Percentiles rank a stretch among this genome's conserved stretches.
phyloP scores from a whole-genome alignment of 2,888 invertebrate genomes.

The Caenorhabditis afra region DNA sequence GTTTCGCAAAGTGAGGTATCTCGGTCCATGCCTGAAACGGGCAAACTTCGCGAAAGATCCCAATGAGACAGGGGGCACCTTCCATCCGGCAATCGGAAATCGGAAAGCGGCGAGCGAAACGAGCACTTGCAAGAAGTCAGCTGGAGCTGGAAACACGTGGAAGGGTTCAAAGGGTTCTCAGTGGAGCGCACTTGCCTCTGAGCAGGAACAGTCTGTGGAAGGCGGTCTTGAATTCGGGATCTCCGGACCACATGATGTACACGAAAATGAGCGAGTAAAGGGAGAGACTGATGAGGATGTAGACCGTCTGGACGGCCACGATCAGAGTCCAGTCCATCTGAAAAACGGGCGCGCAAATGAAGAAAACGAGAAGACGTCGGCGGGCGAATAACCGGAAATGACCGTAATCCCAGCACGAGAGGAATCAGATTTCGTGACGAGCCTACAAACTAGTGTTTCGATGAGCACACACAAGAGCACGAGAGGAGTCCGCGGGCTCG shows the following conservation, averaged over 20 bases:
- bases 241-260: slow-evolving; percentile 53
- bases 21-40: slow-evolving; percentile 24
- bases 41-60: too few relatives aligned
- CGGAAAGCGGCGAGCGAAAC: slow-evolving; percentile 62
- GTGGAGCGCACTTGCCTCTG: slow-evolving; percentile 40
- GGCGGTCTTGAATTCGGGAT: slow-evolving; percentile 61
- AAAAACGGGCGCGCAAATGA: slow-evolving; percentile 5
- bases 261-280: slow-evolving; percentile 55
- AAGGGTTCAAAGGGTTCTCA: background rate
- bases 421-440: slow-evolving; percentile 26
- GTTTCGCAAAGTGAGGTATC: slow-evolving; percentile 57
- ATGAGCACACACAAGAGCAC: slow-evolving; percentile 24
- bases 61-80: slow-evolving; percentile 20
- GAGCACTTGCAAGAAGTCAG: slow-evolving; percentile 62
- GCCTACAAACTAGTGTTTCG: slow-evolving; percentile 31
- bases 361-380: background rate
- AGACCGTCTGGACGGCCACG: slow-evolving; percentile 50
- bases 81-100: slow-evolving; percentile 63
- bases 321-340: slow-evolving; percentile 46
- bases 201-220: slow-evolving; percentile 63
- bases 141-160: slow-evolving; percentile 57
- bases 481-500: background rate
- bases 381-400: slow-evolving; percentile 24
- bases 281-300: slow-evolving; percentile 55
- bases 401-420: slow-evolving; percentile 33